Base-by-base conservation (phyloP, 2,888 invertebrate genomes). In the Myopa tessellatipennis region DNA sequence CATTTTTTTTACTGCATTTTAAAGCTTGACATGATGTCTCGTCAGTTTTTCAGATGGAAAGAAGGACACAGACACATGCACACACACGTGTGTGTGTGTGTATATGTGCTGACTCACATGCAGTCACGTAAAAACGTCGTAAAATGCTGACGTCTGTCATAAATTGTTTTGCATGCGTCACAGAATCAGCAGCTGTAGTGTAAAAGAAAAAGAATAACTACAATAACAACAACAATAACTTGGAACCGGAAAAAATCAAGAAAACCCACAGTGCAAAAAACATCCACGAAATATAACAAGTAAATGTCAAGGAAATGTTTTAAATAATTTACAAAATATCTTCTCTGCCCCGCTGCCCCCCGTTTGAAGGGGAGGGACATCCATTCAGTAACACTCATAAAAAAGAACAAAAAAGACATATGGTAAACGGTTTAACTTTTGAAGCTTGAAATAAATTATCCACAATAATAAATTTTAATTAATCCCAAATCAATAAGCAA, bases 51-150 rank as follows among this genome's bases (percentile, higher is more conserved):
- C 65, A 45, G 18, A n/a, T 45, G 18, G n/a, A 60, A 26, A 65
- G 50, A 73, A 26, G 72, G 50, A 68, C 79, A 72, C 73, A 58
- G 7, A 65, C 74, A 65, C 74, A 50, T 18, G 40, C 74, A 71
- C 58, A 65, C 38, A 36, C 65, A 26, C 65, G 26, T 38, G 8
- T 34, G 4, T 38, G 3, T 12, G 8, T 10, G n/a, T 12, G 1
- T n/a, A 55, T 55, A 55, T 16, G 55, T n/a, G 16, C 3, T 26
- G 26, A 55, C 16, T n/a, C 55, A 55, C n/a, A 55, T 55, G 55
- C 55, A 55, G 55, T 14, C 65, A 38, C 65, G 38, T 38, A 16
- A 16, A 65, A 16, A 65, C 6, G 65, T 38, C 38, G n/a, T 65
- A 38, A 65, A 65, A 65, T 34, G 38, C 38, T 38, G 16, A 38